phyloP scores from a whole-genome alignment of 1,140 invertebrate genomes.

The Drosophila sp. region DNA sequence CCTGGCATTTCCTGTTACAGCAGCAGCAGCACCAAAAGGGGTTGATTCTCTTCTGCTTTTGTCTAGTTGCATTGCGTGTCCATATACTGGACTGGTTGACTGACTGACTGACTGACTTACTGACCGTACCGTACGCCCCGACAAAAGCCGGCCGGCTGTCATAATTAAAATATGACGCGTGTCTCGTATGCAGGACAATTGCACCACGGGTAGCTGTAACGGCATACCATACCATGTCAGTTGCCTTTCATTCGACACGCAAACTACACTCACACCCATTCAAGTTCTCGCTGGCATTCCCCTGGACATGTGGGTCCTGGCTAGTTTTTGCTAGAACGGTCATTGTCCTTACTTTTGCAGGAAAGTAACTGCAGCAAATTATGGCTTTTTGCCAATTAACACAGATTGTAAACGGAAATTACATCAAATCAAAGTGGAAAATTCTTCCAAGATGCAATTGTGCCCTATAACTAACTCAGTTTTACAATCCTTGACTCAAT shows the following conservation, averaged over 20 bases:
- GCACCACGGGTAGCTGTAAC: slow-evolving; percentile 40
- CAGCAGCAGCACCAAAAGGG: slow-evolving; percentile 45
- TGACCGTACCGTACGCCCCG: slow-evolving; percentile 52
- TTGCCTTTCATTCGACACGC: slow-evolving; percentile 53
- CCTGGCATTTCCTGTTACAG: slow-evolving; percentile 65
- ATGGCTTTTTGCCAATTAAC: slow-evolving; percentile 49
- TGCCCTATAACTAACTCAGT: not conserved
- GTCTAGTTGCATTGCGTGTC: slow-evolving; percentile 41
- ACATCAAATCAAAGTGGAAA: slow-evolving; percentile 46
- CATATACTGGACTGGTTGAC: slow-evolving; percentile 34
- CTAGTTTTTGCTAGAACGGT: slow-evolving; percentile 28
- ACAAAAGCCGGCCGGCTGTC: slow-evolving; percentile 61
- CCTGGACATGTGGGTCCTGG: slow-evolving; percentile 26
- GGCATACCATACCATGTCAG: slow-evolving; percentile 35
- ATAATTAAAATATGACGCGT: slow-evolving; percentile 82
- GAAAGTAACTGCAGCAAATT: slow-evolving; percentile 52
- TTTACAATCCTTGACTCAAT: too few relatives aligned
- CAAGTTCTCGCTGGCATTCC: slow-evolving; percentile 13
- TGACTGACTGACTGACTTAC: slow-evolving; percentile 35
- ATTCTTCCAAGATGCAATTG: not conserved
- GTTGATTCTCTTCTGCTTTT: slow-evolving; percentile 37
- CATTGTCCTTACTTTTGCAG: slow-evolving; percentile 45
- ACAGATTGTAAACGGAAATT: slow-evolving; percentile 58
- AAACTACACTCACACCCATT: slow-evolving; percentile 15
- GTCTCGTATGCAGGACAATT: slow-evolving; percentile 71